Percentiles rank a stretch among this genome's conserved stretches.
phyloP scores from a whole-genome alignment of 30 jellyfish, hydroid and myxozoan genomes.

The Cassiopea xamachana region DNA sequence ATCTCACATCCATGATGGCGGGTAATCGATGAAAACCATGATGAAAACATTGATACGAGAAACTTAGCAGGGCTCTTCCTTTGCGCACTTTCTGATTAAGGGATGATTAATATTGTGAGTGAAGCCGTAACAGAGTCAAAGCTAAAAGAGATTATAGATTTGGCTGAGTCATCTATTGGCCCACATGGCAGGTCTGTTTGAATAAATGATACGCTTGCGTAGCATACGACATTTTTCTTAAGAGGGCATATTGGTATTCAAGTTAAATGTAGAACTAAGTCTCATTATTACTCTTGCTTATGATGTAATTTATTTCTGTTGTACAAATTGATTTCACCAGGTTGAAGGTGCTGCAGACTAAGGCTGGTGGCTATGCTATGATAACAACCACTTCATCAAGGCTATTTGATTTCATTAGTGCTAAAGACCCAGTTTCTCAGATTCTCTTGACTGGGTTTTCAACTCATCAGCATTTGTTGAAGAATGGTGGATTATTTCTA shows the following conservation, averaged over 20 bases:
- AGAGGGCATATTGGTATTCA: no score
- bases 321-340: no score
- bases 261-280: no score
- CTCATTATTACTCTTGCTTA: no score
- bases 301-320: not conserved
- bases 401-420: slow-evolving; percentile 24
- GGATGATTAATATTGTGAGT: slow-evolving; percentile 1
- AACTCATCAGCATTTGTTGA: slow-evolving; percentile 29
- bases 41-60: no score
- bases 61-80: no score
- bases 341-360: slow-evolving; percentile 51
- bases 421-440: slow-evolving; percentile 33
- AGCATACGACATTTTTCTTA: not conserved
- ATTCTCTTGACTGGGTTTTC: slow-evolving; percentile 48
- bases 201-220: not conserved
- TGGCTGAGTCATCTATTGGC: slow-evolving; percentile 46
- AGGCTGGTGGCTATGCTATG: slow-evolving; percentile 64
- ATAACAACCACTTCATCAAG: slow-evolving; percentile 50
- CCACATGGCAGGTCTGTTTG: slow-evolving; percentile 55
- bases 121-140: slow-evolving; percentile 18
- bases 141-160: not conserved
- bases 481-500: slow-evolving; percentile 63
- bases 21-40: no score
- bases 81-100: no score
- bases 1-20: no score